Percentiles rank a stretch among this genome's conserved stretches.
Evolutionary conservation across 2,113 vertebrate genomes (phyloP).

Genomic region (Atlantisia rogersi): DNA sequence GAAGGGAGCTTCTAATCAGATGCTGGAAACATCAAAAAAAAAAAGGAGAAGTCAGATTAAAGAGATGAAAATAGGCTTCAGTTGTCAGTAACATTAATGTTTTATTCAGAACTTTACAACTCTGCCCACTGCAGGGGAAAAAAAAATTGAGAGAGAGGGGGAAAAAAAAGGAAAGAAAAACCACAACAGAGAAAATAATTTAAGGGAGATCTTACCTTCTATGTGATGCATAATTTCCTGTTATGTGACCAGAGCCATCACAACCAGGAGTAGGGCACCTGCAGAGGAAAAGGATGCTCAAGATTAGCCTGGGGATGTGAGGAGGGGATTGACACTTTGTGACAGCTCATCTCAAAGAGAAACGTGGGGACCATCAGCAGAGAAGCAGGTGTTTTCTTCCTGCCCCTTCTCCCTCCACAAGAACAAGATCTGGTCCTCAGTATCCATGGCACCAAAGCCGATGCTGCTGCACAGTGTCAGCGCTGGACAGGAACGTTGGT

Average conservation of each 20-base stretch:
- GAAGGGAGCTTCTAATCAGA: slow-evolving; percentile 45
- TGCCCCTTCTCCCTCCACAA: background rate
- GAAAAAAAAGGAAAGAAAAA: background rate
- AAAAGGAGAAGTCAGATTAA: slow-evolving; percentile 44
- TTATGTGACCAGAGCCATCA: slow-evolving; percentile 86
- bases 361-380: background rate
- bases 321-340: background rate
- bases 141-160: background rate
- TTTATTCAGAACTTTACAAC: slow-evolving; percentile 37
- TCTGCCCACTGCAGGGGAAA: background rate
- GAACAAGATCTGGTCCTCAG: background rate
- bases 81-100: slow-evolving; percentile 26
- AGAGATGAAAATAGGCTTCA: slow-evolving; percentile 59
- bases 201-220: slow-evolving; percentile 76
- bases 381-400: background rate
- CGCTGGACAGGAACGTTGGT: fast-evolving
- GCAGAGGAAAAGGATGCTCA: background rate
- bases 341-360: background rate
- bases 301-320: background rate
- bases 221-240: slow-evolving; percentile 86
- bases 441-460: fast-evolving
- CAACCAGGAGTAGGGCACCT: slow-evolving; percentile 88
- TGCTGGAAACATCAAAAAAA: slow-evolving; percentile 43
- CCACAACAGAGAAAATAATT: slow-evolving; percentile 7
- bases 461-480: fast-evolving